phyloP scores from a whole-genome alignment of 2,888 invertebrate species.

The Catonia carolina region DNA sequence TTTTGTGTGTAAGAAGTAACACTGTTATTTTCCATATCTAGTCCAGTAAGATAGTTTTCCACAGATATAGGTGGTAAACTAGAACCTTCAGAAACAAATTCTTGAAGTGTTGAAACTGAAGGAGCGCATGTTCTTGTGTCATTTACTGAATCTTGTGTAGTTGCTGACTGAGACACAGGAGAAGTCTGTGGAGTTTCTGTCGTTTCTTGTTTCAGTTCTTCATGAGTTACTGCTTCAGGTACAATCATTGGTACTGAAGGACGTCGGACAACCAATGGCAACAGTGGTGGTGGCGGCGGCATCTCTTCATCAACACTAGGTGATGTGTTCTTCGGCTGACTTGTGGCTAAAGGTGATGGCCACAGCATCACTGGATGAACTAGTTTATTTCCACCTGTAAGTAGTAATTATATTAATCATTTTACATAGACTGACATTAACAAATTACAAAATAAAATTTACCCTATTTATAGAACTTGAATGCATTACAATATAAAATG shows the following conservation, averaged over 20 bases:
- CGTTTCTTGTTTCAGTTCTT: slow-evolving; percentile 34
- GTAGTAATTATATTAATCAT: background rate
- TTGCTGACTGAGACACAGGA: background rate
- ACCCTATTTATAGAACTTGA: too few species aligned
- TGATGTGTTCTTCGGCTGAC: background rate
- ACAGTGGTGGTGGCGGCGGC: slow-evolving; percentile 57
- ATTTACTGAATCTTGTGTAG: slow-evolving; percentile 43
- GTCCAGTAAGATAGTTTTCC: slow-evolving; percentile 18
- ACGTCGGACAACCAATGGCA: slow-evolving; percentile 56
- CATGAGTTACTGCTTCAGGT: slow-evolving; percentile 8
- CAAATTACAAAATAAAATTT: too few species aligned
- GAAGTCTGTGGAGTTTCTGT: background rate
- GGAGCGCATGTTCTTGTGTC: slow-evolving; percentile 49
- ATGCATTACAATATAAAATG: too few species aligned
- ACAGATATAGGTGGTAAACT: slow-evolving; percentile 21
- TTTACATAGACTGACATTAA: background rate
- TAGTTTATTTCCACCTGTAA: background rate
- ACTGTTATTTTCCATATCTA: slow-evolving; percentile 1
- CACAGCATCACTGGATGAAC: slow-evolving; percentile 27
- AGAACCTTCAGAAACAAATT: slow-evolving; percentile 42
- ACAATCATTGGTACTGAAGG: slow-evolving; percentile 38
- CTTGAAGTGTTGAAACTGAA: slow-evolving; percentile 47
- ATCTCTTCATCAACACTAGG: slow-evolving; percentile 35
- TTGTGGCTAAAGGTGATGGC: slow-evolving; percentile 24
- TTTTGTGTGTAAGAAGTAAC: background rate